Evolutionary conservation across 2,888 invertebrate species (phyloP), one percentile per base, ranked within the genome.

Genomic region (Halictus quadricinctus): DNA sequence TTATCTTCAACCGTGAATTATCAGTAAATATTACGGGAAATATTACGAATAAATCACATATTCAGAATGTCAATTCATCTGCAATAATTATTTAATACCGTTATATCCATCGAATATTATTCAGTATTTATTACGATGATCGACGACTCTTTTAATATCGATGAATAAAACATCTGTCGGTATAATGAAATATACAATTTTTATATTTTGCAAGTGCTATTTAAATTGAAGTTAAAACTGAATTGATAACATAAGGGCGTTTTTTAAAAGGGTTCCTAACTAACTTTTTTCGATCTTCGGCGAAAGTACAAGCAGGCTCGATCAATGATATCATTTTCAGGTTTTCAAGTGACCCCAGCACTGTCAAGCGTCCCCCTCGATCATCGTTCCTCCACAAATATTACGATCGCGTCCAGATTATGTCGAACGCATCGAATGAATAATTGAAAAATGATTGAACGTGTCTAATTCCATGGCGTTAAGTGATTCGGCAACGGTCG

Each of bases 361-460:
- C 15, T 18, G 41, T 41, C 41, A 41, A 41, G n/a, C 21, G 21
- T 41, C 8, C 10, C 6, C 41, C 21, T 69, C 41, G 12, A 69
- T 36, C 69, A 69, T 69, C 41, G 10, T 69, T 41, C 41, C 21
- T 41, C 69, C 12, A 21, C 41, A 69, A 69, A 43, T 41, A 69
- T 43, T 69, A 12, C 41, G 69, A 69, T 36, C 41, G 12, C 21
- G 69, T 69, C 8, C 41, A 41, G 69, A 69, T 66, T 21, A 36
- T 36, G 41, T 41, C 69, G 41, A 21, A 41, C 21, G 41, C 69
- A 66, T 7, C 36, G 29, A 8, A 43, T 5, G 69, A 41, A 41
- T 41, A 41, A 69, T 69, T 41, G 69, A 41, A 41, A 41, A 69
- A 69, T 69, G 69, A 69, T 69, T 12, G 69, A n/a, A 69, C 69